A percentile compares a stretch with the other conserved stretches of the same genome.
phyloP scores from a whole-genome alignment of 2,797 vertebrate genomes.

The Aselliscus stoliczkanus region DNA sequence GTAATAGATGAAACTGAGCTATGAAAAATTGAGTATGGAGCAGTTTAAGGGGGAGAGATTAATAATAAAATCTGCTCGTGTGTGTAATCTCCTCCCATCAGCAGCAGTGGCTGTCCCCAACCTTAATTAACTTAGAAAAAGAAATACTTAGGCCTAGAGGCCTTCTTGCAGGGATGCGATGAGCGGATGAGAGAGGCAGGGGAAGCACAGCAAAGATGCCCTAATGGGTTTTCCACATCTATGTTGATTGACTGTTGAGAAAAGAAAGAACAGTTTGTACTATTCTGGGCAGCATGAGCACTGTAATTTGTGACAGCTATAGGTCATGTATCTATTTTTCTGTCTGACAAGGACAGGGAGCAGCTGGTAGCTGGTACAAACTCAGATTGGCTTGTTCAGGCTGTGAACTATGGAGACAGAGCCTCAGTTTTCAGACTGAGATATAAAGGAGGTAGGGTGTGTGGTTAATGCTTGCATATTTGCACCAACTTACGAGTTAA shows the following conservation, averaged over 20 bases:
- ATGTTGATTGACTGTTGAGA: constrained; percentile 47
- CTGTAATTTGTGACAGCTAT: neutral
- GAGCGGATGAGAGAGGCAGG: neutral
- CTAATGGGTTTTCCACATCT: constrained; percentile 45
- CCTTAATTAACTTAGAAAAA: constrained; percentile 17
- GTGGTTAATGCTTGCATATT: neutral
- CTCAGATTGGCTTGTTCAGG: constrained; percentile 6
- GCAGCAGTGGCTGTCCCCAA: neutral
- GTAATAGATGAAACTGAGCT: neutral
- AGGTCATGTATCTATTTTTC: constrained; percentile 61
- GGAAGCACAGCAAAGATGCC: neutral
- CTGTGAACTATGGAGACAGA: neutral
- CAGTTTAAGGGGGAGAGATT: neutral
- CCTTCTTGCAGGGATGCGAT: neutral
- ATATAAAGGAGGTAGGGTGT: neutral
- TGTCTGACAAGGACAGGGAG: constrained; percentile 48
- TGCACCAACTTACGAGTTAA: neutral
- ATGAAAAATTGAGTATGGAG: neutral
- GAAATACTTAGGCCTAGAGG: neutral
- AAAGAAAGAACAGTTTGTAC: constrained; percentile 51
- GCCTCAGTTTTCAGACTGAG: neutral
- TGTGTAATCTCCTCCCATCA: neutral
- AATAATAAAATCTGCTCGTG: neutral
- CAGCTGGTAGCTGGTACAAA: constrained; percentile 32
- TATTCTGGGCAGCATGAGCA: neutral